Base-by-base conservation (phyloP, 1,140 invertebrate genomes). In the Lepidurus apus region DNA sequence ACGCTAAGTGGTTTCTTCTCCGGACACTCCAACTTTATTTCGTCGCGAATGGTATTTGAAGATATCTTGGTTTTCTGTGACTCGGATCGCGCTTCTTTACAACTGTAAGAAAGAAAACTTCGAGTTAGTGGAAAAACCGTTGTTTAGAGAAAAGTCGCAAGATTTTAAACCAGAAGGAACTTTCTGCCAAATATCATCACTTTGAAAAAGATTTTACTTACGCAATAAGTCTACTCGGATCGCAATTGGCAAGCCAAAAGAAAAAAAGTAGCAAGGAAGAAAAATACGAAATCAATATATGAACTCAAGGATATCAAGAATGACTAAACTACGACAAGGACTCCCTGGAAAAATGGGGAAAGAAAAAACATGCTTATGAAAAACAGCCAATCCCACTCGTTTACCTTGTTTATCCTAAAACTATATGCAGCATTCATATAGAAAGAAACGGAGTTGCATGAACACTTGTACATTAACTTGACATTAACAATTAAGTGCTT, bases 361-460 rank as follows among this genome's bases (percentile, higher is more conserved):
- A 65, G 7, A 65, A 65, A 13, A 17, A 65, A n/a, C 53, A 65
- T 65, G 53, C 53, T 21, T n/a, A 65, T n/a, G 53, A 65, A 65
- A 65, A 65, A 65, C 17, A 65, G 17, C 53, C 53, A 65, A 65
- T 65, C n/a, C 53, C 53, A 65, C 17, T 65, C 53, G 21, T 65
- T 65, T 65, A 65, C 53, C 53, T 65, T 65, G 53, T 13, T 65
- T 11, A 65, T 65, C 53, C 53, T 65, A 65, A 65, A 65, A 65
- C 53, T 65, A 65, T 65, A 65, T 65, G 53, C 53, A 65, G 53
- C 53, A 65, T 65, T 13, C 53, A 65, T 21, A 65, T 7, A 65
- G 53, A 65, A 65, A 65, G 17, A 65, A 21, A 13, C 34, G 4
- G 34, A 34, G 34, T 65, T 65, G 6, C 53, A n/a, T 65, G 21